phyloP scores from a whole-genome alignment of 1,140 invertebrate species.

The Pogonus chalceus region DNA sequence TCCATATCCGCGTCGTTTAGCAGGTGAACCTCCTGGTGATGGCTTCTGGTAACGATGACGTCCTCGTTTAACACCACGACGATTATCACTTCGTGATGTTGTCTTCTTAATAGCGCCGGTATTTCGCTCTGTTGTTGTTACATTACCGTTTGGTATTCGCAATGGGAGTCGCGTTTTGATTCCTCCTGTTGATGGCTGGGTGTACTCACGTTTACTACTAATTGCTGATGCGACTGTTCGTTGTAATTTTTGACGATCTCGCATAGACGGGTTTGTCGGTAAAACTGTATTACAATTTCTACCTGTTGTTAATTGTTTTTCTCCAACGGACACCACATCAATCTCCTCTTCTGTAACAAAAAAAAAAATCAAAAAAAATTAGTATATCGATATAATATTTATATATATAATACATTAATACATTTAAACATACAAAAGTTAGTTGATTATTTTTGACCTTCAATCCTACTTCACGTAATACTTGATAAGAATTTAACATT shows the following conservation, averaged over 20 bases:
- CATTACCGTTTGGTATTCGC: conserved; percentile 16
- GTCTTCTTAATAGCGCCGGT: conserved; percentile 11
- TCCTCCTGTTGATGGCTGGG: conserved; percentile 17
- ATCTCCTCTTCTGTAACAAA: conserved; percentile 68
- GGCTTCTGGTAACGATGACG: conserved; percentile 14
- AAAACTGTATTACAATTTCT: conserved; percentile 33
- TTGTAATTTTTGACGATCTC: conserved; percentile 51
- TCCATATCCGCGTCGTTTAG: conserved; percentile 38
- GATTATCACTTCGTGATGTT: conserved; percentile 31
- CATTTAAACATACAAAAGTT: neutral
- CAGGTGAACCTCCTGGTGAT: conserved; percentile 22
- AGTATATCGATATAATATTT: neutral
- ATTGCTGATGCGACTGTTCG: conserved; percentile 43
- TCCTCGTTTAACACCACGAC: conserved; percentile 20
- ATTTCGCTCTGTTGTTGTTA: conserved; percentile 19
- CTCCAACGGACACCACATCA: conserved; percentile 61
- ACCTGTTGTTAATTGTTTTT: conserved; percentile 35
- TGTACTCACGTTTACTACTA: conserved; percentile 21
- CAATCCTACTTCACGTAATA: too few relatives aligned
- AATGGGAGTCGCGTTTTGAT: conserved; percentile 26
- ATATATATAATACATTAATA: neutral
- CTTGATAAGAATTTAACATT: too few relatives aligned
- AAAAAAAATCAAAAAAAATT: conserved; percentile 9
- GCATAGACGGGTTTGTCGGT: conserved; percentile 50
- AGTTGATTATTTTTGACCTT: too few relatives aligned